Base-by-base conservation (phyloP, 2,113 vertebrate species). In the Tenebrosternarchus preto region DNA sequence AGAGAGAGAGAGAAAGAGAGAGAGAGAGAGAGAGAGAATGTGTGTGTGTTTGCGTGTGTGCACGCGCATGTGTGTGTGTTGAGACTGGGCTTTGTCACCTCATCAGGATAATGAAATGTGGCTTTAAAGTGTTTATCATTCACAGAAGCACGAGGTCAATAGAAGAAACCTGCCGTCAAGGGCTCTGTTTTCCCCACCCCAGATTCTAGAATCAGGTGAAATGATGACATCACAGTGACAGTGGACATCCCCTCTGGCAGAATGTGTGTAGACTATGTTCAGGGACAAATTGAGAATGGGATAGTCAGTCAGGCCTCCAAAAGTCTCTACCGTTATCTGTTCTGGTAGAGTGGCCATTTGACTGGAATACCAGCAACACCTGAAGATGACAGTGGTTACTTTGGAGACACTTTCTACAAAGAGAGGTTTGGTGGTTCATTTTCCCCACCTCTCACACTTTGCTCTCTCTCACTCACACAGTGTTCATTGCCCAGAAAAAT, bases 401-500 rank as follows among this genome's bases (percentile, higher is more conserved):
- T 87, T 68, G 68, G 82, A 90, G 88, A 87, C 86, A 90, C 87
- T 92, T 91, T 90, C 84, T 82, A 85, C 76, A 87, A 82, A 88
- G 86, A 86, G 81, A 80, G 79, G 63, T 74, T 80, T 75, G 61
- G 88, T 87, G 91, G 91, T 89, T 87, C 85, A 87, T 83, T 87
- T 84, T 85, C 86, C 77, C 82, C 85, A 74, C 79, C 31, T 39
- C 80, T 46, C 77, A 43, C 77, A 53, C 67, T 57, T 60, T 76
- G 70, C 68, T 68, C 74, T 81, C 81, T 77, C 64, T 67, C 67
- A n/a, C 83, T 78, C 73, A 55, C 80, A 78, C 77, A 92, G 92
- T 92, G 91, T 91, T 91, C 92, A 91, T 92, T 92, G 92, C 91
- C 91, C 90, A 92, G 92, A 93, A 94, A 92, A 93, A 92, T 90